These are phyloP conservation scores for Zaprionus tsacasi DNA, from an alignment of 1,140 invertebrate species.

Conservation along the genomic window DNA sequence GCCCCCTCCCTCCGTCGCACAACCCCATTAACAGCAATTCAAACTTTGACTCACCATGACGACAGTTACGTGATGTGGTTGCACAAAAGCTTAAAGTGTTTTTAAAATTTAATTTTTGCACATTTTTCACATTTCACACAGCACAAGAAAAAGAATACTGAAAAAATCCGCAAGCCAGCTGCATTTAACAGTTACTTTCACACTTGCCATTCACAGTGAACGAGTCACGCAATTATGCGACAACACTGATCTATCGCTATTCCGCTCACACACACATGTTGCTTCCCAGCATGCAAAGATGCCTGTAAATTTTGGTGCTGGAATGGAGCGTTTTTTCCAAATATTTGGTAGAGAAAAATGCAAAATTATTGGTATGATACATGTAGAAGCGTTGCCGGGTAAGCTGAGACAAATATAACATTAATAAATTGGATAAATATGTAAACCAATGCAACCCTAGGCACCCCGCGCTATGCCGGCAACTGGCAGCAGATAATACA, in stretches of 20 bases:
- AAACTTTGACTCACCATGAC: constrained; percentile 7
- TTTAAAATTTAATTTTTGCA: not conserved
- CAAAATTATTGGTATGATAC: constrained; percentile 91
- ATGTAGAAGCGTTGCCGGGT: constrained; percentile 90
- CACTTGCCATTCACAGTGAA: not conserved
- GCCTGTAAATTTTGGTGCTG: constrained; percentile 2
- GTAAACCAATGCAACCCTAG: constrained; percentile 36
- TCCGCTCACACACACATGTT: constrained; percentile 27
- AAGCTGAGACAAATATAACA: constrained; percentile 32
- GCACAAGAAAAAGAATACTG: not conserved
- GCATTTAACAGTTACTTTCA: not conserved
- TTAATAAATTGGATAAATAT: not conserved
- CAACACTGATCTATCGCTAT: constrained; percentile 1
- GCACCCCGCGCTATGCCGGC: constrained; percentile 73
- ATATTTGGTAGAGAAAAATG: constrained; percentile 83
- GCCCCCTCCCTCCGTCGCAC: not conserved
- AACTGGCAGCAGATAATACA: constrained; percentile 70
- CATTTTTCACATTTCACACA: not conserved
- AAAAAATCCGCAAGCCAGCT: not conserved
- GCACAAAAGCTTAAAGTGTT: constrained; percentile 1
- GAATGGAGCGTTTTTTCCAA: constrained; percentile 83
- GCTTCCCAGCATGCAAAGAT: not conserved
- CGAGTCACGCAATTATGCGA: not conserved
- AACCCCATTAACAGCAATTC: constrained; percentile 5
- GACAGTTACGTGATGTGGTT: constrained; percentile 3